Conservation (phyloP, 53 echinoderm and acorn worm genomes). For the Antedon mediterranea region DNA sequence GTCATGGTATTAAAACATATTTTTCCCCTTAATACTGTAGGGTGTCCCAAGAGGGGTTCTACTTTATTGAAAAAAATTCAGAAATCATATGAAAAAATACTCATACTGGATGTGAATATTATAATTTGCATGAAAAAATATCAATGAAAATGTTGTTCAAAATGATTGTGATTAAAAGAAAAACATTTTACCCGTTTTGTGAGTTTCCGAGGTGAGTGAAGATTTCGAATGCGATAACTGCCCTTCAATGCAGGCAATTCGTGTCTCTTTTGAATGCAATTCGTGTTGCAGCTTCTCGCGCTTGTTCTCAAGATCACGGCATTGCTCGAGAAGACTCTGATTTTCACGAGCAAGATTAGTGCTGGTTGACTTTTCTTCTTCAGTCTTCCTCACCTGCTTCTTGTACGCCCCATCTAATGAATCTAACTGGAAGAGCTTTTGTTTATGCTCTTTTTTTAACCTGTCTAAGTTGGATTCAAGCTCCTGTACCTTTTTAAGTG, state of each 20-base stretch:
- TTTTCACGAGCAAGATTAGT: slow-evolving; percentile 45
- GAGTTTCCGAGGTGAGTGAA: slow-evolving; percentile 41
- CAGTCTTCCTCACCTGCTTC: slow-evolving; percentile 60
- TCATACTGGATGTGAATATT: too few species aligned
- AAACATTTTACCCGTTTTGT: slow-evolving; percentile 12
- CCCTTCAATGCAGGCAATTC: slow-evolving; percentile 68
- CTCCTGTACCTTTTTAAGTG: slow-evolving; percentile 72
- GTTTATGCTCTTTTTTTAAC: slow-evolving; percentile 76
- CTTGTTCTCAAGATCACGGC: slow-evolving; percentile 61
- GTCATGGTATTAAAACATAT: too few species aligned
- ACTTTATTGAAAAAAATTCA: too few species aligned
- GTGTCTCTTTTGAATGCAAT: slow-evolving; percentile 56
- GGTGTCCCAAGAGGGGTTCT: too few species aligned
- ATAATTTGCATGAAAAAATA: too few species aligned
- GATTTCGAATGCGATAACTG: slow-evolving; percentile 67
- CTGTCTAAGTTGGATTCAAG: slow-evolving; percentile 63
- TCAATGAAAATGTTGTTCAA: too few species aligned
- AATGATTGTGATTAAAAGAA: too few species aligned
- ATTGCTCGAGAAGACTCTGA: slow-evolving; percentile 57
- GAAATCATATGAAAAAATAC: too few species aligned
- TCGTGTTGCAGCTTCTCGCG: slow-evolving; percentile 63
- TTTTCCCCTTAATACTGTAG: too few species aligned
- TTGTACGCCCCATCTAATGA: slow-evolving; percentile 67
- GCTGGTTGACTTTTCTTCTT: slow-evolving; percentile 62
- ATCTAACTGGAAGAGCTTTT: slow-evolving; percentile 79